Percentiles rank a stretch among this genome's conserved stretches.
These are phyloP conservation scores for Cynopterus sphinx DNA, from an alignment of 2,797 vertebrate species.

Conservation along the genomic window DNA sequence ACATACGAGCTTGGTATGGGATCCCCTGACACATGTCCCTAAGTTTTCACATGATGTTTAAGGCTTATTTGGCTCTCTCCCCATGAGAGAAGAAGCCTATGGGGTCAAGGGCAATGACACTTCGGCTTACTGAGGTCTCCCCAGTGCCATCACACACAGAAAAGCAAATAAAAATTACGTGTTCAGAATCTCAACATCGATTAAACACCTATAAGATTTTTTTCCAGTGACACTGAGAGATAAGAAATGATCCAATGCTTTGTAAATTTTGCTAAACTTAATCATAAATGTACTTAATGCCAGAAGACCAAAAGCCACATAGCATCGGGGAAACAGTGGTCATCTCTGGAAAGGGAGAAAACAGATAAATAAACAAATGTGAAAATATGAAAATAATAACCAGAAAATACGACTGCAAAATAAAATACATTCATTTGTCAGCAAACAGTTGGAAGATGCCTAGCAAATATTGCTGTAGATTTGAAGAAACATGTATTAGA, in stretches of 20 bases:
- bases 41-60: background rate
- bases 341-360: conserved; percentile 29
- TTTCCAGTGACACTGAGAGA: background rate
- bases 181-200: background rate
- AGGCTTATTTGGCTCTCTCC: background rate
- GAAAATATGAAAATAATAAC: conserved; percentile 35
- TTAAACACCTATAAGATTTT: background rate
- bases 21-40: background rate
- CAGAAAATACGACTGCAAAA: conserved; percentile 50
- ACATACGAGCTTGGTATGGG: background rate
- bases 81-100: background rate
- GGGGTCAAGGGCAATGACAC: background rate
- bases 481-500: conserved; percentile 59
- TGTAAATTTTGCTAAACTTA: conserved; percentile 37
- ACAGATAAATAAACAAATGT: conserved; percentile 9
- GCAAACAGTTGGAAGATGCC: conserved; percentile 62
- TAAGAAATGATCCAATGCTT: background rate
- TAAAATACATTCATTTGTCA: conserved; percentile 61
- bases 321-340: background rate
- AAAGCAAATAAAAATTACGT: background rate
- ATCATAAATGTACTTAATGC: conserved; percentile 19
- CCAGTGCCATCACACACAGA: background rate
- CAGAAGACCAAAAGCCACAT: conserved; percentile 36
- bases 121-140: background rate
- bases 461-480: conserved; percentile 55